Evolutionary conservation across 2,888 invertebrate genomes (phyloP).

Genomic region (Drosophila pegasa): DNA sequence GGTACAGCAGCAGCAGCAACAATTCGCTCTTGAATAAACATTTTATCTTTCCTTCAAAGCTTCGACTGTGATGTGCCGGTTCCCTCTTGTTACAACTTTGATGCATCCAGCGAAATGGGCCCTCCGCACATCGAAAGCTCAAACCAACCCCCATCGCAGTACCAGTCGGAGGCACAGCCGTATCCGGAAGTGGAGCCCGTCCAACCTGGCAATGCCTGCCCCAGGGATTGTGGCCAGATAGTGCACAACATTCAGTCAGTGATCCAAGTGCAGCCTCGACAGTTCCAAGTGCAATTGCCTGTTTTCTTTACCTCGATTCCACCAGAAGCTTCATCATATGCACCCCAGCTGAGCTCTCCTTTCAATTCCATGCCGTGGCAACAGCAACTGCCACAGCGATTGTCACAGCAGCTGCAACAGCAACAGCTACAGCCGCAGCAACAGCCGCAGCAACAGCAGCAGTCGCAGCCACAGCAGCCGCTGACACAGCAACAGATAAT

Average conservation of each 20-base stretch:
- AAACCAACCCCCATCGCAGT: background rate
- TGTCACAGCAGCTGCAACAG: background rate
- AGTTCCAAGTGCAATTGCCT: background rate
- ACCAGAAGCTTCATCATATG: background rate
- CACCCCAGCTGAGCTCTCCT: background rate
- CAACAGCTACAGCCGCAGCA: background rate
- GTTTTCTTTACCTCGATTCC: background rate
- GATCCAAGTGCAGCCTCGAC: background rate
- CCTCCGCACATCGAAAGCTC: background rate
- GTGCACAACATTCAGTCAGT: background rate
- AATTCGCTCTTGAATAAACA: background rate
- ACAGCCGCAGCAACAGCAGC: background rate
- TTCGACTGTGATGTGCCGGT: slow-evolving; percentile 62
- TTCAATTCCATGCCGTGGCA: slow-evolving; percentile 5
- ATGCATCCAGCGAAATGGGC: slow-evolving; percentile 16
- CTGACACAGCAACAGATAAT: background rate
- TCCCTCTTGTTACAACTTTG: slow-evolving; percentile 50
- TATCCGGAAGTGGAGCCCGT: background rate
- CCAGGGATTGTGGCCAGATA: background rate
- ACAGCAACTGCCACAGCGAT: too few species aligned
- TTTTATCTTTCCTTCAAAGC: slow-evolving; percentile 13
- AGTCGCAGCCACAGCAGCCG: background rate
- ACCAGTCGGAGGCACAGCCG: background rate
- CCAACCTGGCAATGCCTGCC: background rate
- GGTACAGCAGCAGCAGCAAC: slow-evolving; percentile 23